These are phyloP conservation scores for Seriola quinqueradiata DNA, from an alignment of 2,113 vertebrate genomes.

Conservation along the genomic window DNA sequence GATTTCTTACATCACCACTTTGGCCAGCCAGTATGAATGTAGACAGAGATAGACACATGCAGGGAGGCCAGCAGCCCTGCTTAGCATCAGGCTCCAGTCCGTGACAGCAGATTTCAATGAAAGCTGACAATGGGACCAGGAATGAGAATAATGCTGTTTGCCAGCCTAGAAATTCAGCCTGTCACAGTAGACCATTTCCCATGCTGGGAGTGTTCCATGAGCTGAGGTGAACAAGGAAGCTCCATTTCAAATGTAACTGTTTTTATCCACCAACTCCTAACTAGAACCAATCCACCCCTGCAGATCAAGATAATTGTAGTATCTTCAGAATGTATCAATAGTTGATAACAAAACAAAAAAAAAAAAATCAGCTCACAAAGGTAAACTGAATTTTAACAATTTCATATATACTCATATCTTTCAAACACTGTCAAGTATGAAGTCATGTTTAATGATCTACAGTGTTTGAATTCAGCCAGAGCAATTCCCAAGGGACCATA, in stretches of 20 bases:
- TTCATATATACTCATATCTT: background rate
- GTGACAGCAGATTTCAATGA: conserved; percentile 86
- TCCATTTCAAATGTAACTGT: conserved; percentile 66
- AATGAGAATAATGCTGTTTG: conserved; percentile 87
- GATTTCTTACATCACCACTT: conserved; percentile 72
- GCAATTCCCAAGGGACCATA: background rate
- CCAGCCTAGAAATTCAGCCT: conserved; percentile 84
- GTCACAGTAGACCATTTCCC: conserved; percentile 80
- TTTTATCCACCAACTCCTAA: conserved; percentile 46
- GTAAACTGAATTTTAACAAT: background rate
- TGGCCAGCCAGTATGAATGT: conserved; percentile 67
- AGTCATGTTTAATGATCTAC: conserved; percentile 15
- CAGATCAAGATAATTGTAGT: conserved; percentile 26
- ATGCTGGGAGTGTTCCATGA: conserved; percentile 69
- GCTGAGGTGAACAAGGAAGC: conserved; percentile 70
- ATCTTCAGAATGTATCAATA: conserved; percentile 18
- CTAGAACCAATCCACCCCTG: conserved; percentile 14
- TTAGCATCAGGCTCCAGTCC: conserved; percentile 77
- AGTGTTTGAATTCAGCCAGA: conserved; percentile 8
- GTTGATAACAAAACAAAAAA: background rate
- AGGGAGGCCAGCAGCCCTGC: conserved; percentile 76
- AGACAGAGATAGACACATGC: conserved; percentile 82
- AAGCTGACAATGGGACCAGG: conserved; percentile 83
- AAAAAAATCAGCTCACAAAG: background rate
- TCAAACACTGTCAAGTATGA: background rate